Evolutionary conservation across 2,888 invertebrate species (phyloP).

Genomic region (Atrina japonica): DNA sequence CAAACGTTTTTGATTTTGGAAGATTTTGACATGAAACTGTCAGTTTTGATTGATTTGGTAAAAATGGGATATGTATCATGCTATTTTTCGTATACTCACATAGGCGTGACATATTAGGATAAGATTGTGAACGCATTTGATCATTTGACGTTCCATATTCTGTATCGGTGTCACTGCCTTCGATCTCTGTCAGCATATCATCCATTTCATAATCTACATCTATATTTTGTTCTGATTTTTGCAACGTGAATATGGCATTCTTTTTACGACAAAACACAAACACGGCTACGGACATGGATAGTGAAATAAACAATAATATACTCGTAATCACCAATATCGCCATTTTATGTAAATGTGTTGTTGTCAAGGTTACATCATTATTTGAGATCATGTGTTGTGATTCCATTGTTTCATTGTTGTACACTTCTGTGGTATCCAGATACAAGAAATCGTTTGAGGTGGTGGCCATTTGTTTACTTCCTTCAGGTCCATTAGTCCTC

Average conservation of each 20-base stretch:
- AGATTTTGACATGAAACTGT: conserved; percentile 2
- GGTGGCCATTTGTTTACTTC: no score
- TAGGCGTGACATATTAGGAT: conserved; percentile 39
- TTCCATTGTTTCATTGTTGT: neutral
- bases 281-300: conserved; percentile 70
- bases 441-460: no score
- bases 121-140: conserved; percentile 46
- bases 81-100: conserved; percentile 14
- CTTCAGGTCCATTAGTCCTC: no score
- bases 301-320: conserved; percentile 73
- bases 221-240: conserved; percentile 70
- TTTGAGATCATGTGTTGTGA: neutral
- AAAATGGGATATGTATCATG: neutral
- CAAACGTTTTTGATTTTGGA: conserved; percentile 26
- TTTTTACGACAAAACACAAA: conserved; percentile 77
- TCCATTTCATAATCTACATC: conserved; percentile 73
- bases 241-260: conserved; percentile 75
- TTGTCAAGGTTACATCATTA: neutral
- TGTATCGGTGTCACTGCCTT: conserved; percentile 19
- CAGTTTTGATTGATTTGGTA: conserved; percentile 1
- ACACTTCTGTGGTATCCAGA: neutral
- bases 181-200: conserved; percentile 67
- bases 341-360: conserved; percentile 36
- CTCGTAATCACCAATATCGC: conserved; percentile 69
- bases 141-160: no score